Base-by-base conservation (phyloP, 1,140 invertebrate species). In the Vanessa atalanta region DNA sequence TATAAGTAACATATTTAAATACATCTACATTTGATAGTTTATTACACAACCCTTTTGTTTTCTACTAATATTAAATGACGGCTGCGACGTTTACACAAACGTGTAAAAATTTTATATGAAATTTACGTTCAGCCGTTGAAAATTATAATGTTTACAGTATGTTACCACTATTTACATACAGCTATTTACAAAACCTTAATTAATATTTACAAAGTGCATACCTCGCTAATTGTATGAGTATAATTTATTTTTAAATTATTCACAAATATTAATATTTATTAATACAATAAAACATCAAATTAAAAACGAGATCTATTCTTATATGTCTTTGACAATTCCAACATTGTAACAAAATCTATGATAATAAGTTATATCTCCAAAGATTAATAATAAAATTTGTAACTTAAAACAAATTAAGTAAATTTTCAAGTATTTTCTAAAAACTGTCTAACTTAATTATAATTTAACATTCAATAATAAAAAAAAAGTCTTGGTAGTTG, bases 1-100 rank as follows among this genome's bases (percentile, higher is more conserved):
- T 79, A 89, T 85, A 87, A 82, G 78, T 89, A 88, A 88, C 83
- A 85, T 88, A 83, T 75, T 86, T 80, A 80, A 86, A 78, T 87
- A 87, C 82, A 80, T 80, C 89, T 90, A 91, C 82, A 83, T 76
- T 83, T 89, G 87, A 91, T 91, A 90, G 82, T 87, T 88, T 83
- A 87, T 87, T 89, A 91, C 89, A 91, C 89, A 91, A 91, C 89
- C 89, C 82, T 89, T 88, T 75, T 70, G 50, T 74, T 71, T 55
- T 71, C 73, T 71, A 75, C 73, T 47, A 61, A 55, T 63, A 71
- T 61, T 75, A 31, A 72, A 75, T 65, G 26, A 71, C 68, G 70
- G 69, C 68, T 48, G 37, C 23, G 55, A 50, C 57, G 47, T 57
- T 47, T n/a, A 70, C 69, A 53, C 50, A 43, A 57, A 5, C 6